These are phyloP conservation scores for Melitaea cinxia DNA, from an alignment of 1,140 invertebrate genomes.

Conservation along the genomic window DNA sequence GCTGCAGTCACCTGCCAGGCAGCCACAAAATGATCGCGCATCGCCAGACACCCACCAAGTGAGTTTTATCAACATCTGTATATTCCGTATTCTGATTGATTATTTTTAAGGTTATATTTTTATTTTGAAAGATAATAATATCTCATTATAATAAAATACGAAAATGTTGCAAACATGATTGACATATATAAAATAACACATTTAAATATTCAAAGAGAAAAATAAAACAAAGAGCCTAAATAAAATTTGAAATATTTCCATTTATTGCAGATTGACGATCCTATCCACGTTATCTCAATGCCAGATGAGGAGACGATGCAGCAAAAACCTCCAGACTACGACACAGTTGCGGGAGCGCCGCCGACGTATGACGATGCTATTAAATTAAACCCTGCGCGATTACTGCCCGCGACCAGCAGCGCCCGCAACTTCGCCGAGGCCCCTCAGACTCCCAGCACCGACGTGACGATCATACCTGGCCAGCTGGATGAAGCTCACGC, in stretches of 20 bases:
- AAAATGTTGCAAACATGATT: background rate
- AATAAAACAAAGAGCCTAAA: too few species aligned
- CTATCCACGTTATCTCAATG: constrained; percentile 85
- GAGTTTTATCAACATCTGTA: constrained; percentile 26
- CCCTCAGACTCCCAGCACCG: constrained; percentile 33
- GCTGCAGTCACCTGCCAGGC: constrained; percentile 84
- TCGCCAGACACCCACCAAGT: constrained; percentile 78
- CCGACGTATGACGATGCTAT: constrained; percentile 89
- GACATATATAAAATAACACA: background rate
- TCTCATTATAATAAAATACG: too few species aligned
- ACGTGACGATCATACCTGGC: constrained; percentile 57
- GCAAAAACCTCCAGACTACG: constrained; percentile 89
- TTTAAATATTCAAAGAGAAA: too few species aligned
- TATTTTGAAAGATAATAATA: too few species aligned
- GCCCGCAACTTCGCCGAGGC: constrained; percentile 41
- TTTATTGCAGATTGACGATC: constrained; percentile 83
- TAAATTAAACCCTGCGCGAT: constrained; percentile 84
- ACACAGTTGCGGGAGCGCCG: constrained; percentile 85
- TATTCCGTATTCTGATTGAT: too few species aligned
- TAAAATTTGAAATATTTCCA: constrained; percentile 1
- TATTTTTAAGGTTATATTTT: too few species aligned
- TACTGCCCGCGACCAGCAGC: constrained; percentile 66
- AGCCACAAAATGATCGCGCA: constrained; percentile 69
- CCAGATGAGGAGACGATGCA: constrained; percentile 81
- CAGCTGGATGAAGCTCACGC: constrained; percentile 55